Evolutionary conservation across 1,140 invertebrate species (phyloP), one percentile per base, ranked within the genome.

Genomic region (Sarcophaga peregrina): DNA sequence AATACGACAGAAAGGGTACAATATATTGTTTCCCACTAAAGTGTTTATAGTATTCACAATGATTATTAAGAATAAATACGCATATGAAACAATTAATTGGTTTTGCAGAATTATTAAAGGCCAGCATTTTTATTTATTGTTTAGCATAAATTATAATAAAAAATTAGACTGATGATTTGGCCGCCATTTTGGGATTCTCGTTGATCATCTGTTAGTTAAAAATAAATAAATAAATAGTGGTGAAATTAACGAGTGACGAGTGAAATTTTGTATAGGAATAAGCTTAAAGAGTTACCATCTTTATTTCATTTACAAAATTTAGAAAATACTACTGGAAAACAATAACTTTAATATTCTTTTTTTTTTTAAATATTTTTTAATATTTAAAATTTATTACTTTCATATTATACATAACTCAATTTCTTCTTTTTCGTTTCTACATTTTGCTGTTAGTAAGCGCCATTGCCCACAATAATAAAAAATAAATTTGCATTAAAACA

Each of bases 181-280:
- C 75, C 75, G 75, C 75, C 75, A 78, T 78, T 78, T 78, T 78
- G 75, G 50, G 25, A 8, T 20, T 50, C 75, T 78, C 62, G 62
- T 20, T 25, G 10, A 68, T 68, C 8, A 17, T 68, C 8, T 15
- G 17, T 68, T 68, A 68, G 58, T 52, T 52, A 74, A 74, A 37
- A 46, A 74, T 78, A 78, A 78, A 78, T 47, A 78, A 78, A 78
- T 48, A 50, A 78, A 74, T 25, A 78, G 47, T 10, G 48, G n/a
- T 17, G 48, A 50, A 52, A 52, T 25, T 52, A 50, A 48, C 75
- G 75, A 78, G 75, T 78, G 20, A 20, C 75, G 46, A 78, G 75
- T 78, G 45, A 20, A 50, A 78, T 50, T 17, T 50, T 48, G n/a
- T 17, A 78, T 78, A 11, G 75, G 50, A 78, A 78, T 78, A 78